Evolutionary conservation across 1,140 invertebrate species (phyloP).

Genomic region (Zaprionus inermis): DNA sequence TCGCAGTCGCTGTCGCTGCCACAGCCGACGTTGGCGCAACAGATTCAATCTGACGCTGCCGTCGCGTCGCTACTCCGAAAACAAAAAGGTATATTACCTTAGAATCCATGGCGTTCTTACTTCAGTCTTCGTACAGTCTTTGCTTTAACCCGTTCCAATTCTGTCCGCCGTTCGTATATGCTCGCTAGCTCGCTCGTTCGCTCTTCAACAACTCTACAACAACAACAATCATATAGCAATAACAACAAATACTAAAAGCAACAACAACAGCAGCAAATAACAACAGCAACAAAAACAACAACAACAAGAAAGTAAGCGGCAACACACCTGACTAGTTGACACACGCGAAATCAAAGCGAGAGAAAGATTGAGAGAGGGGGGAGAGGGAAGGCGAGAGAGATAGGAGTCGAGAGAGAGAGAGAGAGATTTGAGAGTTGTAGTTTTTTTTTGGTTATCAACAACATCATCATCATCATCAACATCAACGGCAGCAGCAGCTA

Average conservation of each 20-base stretch:
- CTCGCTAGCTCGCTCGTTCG: slow-evolving; percentile 69
- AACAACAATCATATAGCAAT: slow-evolving; percentile 8
- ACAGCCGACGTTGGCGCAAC: slow-evolving; percentile 59
- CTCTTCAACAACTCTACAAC: slow-evolving; percentile 56
- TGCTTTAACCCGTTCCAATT: slow-evolving; percentile 85
- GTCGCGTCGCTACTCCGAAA: slow-evolving; percentile 68
- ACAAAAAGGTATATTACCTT: slow-evolving; percentile 84
- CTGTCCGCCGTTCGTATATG: slow-evolving; percentile 79
- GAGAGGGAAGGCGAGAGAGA: background rate
- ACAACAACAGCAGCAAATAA: slow-evolving; percentile 9
- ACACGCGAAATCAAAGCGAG: slow-evolving; percentile 9
- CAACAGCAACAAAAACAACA: slow-evolving; percentile 11
- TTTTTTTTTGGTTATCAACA: slow-evolving; percentile 30
- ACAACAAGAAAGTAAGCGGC: slow-evolving; percentile 10
- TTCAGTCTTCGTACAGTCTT: slow-evolving; percentile 85
- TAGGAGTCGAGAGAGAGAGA: background rate
- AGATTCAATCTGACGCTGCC: slow-evolving; percentile 69
- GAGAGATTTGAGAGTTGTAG: slow-evolving; percentile 24
- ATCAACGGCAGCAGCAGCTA: slow-evolving; percentile 27
- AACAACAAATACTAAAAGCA: slow-evolving; percentile 15
- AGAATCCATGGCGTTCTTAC: slow-evolving; percentile 84
- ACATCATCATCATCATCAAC: slow-evolving; percentile 35
- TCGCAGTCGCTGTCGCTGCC: slow-evolving; percentile 24
- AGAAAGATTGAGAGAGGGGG: background rate
- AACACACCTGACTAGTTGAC: slow-evolving; percentile 17